phyloP scores from a whole-genome alignment of 2,797 vertebrate genomes.

The Helicolenus hilgendorfi region DNA sequence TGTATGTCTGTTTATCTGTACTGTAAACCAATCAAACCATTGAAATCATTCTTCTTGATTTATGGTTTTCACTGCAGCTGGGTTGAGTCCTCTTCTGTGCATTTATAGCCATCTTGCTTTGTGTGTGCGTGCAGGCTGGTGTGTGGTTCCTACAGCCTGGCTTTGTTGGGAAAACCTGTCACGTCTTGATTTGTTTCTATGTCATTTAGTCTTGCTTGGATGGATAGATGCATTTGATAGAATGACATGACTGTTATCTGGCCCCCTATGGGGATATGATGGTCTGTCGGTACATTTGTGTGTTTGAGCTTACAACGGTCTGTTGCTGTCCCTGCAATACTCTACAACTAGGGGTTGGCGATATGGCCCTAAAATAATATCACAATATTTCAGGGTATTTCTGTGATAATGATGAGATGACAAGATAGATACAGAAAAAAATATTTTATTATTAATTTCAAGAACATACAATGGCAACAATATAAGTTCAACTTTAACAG shows the following conservation, averaged over 20 bases:
- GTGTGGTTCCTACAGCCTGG: slow-evolving; percentile 5
- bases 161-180: slow-evolving; percentile 47
- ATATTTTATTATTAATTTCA: too few species aligned
- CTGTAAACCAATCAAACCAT: slow-evolving; percentile 51
- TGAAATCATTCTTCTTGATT: slow-evolving; percentile 66
- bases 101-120: slow-evolving; percentile 36
- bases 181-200: slow-evolving; percentile 49
- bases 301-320: not conserved
- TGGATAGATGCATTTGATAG: slow-evolving; percentile 13
- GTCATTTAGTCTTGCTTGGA: slow-evolving; percentile 34
- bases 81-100: slow-evolving; percentile 37
- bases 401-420: not conserved
- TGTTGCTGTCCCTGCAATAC: not conserved
- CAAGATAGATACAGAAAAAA: too few species aligned
- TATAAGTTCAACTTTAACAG: too few species aligned
- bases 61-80: slow-evolving; percentile 49
- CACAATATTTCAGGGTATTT: not conserved
- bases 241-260: slow-evolving; percentile 6
- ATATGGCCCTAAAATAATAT: not conserved
- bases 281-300: not conserved
- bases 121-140: not conserved
- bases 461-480: too few species aligned
- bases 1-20: slow-evolving; percentile 43
- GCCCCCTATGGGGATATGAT: not conserved
- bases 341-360: not conserved